These are phyloP conservation scores for Herpetotheres cachinnans DNA, from an alignment of 2,113 vertebrate genomes.

Conservation along the genomic window DNA sequence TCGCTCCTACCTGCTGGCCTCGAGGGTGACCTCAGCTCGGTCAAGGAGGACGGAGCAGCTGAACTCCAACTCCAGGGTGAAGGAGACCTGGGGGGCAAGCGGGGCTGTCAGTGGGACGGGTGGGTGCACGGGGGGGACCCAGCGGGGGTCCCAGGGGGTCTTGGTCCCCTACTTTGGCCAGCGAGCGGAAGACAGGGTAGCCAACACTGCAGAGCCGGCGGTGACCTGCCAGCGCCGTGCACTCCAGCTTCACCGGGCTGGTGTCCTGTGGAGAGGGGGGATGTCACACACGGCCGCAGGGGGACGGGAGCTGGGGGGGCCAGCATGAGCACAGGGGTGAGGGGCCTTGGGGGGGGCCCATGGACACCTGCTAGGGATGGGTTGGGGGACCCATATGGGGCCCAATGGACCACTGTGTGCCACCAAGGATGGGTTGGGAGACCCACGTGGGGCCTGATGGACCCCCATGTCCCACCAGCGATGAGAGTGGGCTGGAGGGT, in stretches of 20 bases:
- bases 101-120: accelerated
- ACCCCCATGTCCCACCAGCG: not conserved
- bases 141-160: too few species aligned
- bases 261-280: constrained; percentile 73
- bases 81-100: constrained; percentile 76
- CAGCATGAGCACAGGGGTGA: not conserved
- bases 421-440: not conserved
- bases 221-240: constrained; percentile 70
- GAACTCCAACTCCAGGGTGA: constrained; percentile 91
- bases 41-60: constrained; percentile 84
- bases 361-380: too few species aligned
- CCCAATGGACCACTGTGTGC: too few species aligned
- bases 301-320: too few species aligned
- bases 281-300: accelerated
- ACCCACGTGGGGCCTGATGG: not conserved
- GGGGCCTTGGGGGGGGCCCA: too few species aligned
- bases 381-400: not conserved
- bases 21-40: constrained; percentile 79
- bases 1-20: constrained; percentile 78
- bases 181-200: constrained; percentile 86
- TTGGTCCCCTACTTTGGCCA: constrained; percentile 78
- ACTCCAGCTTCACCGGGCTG: constrained; percentile 84
- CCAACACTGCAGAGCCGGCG: constrained; percentile 84
- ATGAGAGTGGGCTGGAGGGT: not conserved
- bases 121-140: too few species aligned